Conservation (phyloP, 2,113 vertebrate genomes). For the Ceyx melanurus region DNA sequence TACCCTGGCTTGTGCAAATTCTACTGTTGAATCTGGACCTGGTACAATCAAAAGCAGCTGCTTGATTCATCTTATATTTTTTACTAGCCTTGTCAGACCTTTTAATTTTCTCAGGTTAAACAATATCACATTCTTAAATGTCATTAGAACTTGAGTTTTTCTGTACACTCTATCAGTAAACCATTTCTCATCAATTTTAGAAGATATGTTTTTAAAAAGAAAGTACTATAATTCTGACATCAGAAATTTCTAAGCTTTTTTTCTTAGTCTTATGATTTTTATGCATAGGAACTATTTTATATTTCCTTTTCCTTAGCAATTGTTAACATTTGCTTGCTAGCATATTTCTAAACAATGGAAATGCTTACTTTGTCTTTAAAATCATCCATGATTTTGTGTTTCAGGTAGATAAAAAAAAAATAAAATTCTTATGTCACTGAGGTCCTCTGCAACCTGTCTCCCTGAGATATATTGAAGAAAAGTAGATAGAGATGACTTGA, state of each 20-base stretch:
- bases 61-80: background rate
- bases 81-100: background rate
- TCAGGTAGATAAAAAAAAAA: background rate
- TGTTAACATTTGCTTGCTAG: background rate
- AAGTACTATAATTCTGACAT: background rate
- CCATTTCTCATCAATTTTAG: background rate
- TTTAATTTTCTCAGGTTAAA: background rate
- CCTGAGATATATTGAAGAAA: background rate
- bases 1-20: background rate
- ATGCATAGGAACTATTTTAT: background rate
- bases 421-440: background rate
- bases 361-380: background rate
- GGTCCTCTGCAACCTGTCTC: background rate
- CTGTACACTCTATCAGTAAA: background rate
- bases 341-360: background rate
- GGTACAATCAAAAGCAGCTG: background rate
- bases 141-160: background rate
- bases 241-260: background rate
- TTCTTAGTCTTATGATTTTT: background rate
- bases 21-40: background rate
- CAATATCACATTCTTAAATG: background rate
- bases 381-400: background rate
- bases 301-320: background rate
- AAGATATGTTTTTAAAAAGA: background rate
- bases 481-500: background rate